Evolutionary conservation across 2,113 vertebrate species (phyloP).

Genomic region (Sceloporus tristichus): DNA sequence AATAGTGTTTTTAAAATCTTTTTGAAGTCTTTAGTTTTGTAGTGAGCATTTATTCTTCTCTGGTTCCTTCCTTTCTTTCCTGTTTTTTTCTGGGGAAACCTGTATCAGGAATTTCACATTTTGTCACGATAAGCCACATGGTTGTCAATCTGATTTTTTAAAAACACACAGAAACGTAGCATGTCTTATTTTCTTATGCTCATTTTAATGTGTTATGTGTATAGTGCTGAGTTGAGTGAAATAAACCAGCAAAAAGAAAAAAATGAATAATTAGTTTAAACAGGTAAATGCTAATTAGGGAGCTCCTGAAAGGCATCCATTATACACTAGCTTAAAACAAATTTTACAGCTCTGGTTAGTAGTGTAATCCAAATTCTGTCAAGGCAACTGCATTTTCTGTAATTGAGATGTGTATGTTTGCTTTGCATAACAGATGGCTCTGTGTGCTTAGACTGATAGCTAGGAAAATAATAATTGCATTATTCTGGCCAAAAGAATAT

Average conservation of each 20-base stretch:
- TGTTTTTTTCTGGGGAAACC: slow-evolving; percentile 34
- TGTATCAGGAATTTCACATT: slow-evolving; percentile 59
- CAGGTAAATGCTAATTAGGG: slow-evolving; percentile 88
- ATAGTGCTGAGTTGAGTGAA: slow-evolving; percentile 76
- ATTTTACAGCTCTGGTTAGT: slow-evolving; percentile 86
- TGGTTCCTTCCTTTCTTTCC: slow-evolving; percentile 58
- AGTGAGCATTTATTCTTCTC: slow-evolving; percentile 70
- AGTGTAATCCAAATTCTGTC: slow-evolving; percentile 87
- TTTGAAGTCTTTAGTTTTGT: slow-evolving; percentile 66
- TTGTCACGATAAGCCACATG: slow-evolving; percentile 49
- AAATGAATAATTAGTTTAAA: slow-evolving; percentile 84
- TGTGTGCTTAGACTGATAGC: slow-evolving; percentile 98
- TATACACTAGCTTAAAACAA: slow-evolving; percentile 83
- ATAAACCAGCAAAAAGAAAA: slow-evolving; percentile 79
- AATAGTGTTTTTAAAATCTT: slow-evolving; percentile 64
- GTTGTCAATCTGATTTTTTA: slow-evolving; percentile 49
- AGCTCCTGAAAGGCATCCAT: slow-evolving; percentile 85
- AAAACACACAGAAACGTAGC: slow-evolving; percentile 47
- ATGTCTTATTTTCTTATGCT: slow-evolving; percentile 70
- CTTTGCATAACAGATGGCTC: slow-evolving; percentile 95
- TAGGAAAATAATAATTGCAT: slow-evolving; percentile 99
- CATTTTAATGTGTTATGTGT: slow-evolving; percentile 74
- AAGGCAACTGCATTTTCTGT: slow-evolving; percentile 95
- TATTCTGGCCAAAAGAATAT: slow-evolving; percentile 97
- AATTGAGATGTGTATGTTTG: slow-evolving; percentile 98